Evolutionary conservation across 37 sponge, comb jelly and placozoan genomes (phyloP).

Genomic region (Cladorhizidae sp.): DNA sequence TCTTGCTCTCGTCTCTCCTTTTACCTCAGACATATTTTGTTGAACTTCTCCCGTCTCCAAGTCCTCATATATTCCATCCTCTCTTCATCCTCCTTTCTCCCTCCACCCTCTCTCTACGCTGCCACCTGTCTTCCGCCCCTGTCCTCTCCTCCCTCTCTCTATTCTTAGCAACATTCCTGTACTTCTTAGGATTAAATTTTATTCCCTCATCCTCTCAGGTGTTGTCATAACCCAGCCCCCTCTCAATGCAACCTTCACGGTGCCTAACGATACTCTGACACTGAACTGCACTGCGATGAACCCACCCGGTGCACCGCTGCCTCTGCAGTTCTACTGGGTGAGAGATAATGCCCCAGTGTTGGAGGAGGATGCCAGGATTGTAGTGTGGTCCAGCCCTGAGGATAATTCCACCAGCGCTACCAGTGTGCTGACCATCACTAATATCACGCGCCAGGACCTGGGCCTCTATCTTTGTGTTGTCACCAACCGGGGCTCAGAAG

Average conservation of each 20-base stretch:
- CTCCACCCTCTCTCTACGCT: background rate
- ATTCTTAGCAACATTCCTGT: too few species aligned
- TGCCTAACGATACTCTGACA: background rate
- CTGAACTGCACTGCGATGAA: constrained; percentile 4
- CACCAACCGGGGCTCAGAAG: background rate
- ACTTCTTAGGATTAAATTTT: background rate
- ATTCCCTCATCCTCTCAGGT: background rate
- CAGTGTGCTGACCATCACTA: background rate
- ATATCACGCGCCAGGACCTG: background rate
- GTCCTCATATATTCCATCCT: too few species aligned
- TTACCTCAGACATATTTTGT: background rate
- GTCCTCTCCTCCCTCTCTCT: too few species aligned
- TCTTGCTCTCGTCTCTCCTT: background rate
- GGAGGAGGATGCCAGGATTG: background rate
- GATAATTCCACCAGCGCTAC: background rate
- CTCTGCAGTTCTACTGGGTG: background rate
- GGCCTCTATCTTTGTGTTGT: background rate
- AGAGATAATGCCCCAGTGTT: background rate
- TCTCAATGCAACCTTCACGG: background rate
- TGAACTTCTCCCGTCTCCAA: background rate
- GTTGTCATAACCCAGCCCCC: background rate
- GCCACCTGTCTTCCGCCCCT: too few species aligned
- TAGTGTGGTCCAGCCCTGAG: background rate
- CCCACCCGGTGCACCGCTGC: background rate
- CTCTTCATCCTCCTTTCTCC: background rate